Evolutionary conservation across 1,140 invertebrate genomes (phyloP).

Genomic region (Penaeus indicus): DNA sequence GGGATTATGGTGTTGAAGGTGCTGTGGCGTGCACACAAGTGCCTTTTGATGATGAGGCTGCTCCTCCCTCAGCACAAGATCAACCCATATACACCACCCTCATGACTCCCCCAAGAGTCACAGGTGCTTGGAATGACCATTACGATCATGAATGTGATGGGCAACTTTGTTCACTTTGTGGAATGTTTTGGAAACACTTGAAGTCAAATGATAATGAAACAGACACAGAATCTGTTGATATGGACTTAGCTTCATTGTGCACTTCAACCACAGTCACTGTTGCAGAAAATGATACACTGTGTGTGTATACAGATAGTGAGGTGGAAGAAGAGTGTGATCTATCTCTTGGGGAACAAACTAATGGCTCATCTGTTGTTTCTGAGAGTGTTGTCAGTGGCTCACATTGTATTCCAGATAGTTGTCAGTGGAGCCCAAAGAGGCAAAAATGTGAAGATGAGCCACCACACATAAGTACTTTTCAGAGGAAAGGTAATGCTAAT

Average conservation of each 20-base stretch:
- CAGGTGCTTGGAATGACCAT: slow-evolving; percentile 30
- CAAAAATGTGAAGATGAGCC: too few relatives aligned
- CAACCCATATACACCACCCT: slow-evolving; percentile 10
- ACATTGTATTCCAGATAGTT: too few relatives aligned
- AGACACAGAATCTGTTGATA: slow-evolving; percentile 37
- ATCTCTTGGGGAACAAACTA: not conserved
- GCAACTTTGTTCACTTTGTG: slow-evolving; percentile 45
- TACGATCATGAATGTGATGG: slow-evolving; percentile 53
- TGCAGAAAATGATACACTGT: not conserved
- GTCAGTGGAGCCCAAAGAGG: too few relatives aligned
- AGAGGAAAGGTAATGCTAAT: too few relatives aligned
- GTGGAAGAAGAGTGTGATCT: not conserved
- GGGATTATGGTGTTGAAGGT: not conserved
- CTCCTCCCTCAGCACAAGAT: too few relatives aligned
- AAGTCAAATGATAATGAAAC: slow-evolving; percentile 31
- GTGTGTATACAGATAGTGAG: slow-evolving; percentile 12
- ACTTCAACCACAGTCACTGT: slow-evolving; percentile 43
- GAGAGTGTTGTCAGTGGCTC: not conserved
- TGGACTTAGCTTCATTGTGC: slow-evolving; percentile 36
- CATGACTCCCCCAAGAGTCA: slow-evolving; percentile 22
- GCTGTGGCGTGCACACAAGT: not conserved
- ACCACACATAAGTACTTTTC: too few relatives aligned
- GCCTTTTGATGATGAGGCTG: too few relatives aligned
- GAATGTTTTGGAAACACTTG: slow-evolving; percentile 42
- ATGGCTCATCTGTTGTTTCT: not conserved